Evolutionary conservation across 2,888 invertebrate species (phyloP), one percentile per base, ranked within the genome.

Genomic region (Epinotia demarniana): DNA sequence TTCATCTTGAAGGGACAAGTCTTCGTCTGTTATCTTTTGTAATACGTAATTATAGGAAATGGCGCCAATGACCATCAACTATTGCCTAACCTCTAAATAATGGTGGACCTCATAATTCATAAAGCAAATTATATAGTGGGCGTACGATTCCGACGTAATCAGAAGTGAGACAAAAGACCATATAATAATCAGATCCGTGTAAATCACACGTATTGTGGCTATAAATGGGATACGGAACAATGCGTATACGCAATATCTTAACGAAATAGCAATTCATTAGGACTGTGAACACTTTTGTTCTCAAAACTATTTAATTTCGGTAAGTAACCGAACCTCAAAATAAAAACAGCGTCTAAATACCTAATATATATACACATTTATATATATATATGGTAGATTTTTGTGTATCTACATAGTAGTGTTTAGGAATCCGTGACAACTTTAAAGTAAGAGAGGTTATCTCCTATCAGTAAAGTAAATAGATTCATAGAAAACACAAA

Each of bases 151-250:
- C 53, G 53, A 61, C 55, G 55, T 62, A 68, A 73, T 68, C 43
- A 12, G 53, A 53, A 53, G 43, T 13, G 61, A 62, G 62, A 73
- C 67, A 68, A 68, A 67, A 62, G 67, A 39, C 60, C 60, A 60
- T 46, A 61, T 73, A 73, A 73, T 66, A 73, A 73, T 73, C 55
- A 55, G 55, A 73, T 67, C 18, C 6, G 19, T 62, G 67, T 73
- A 68, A 73, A 68, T 73, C 66, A 67, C 73, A 73, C 61, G 53
- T 19, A 73, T 67, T 67, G 60, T 68, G 49, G 18, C n/a, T 62
- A 33, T 39, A 68, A 66, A 62, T 67, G 67, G 61, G 43, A 68
- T 43, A 43, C 55, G 67, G 67, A 67, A 67, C 73, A 67, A 58
- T 68, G 73, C n/a, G 64, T 57, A 58, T 27, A 27, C 43, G 72